Base-by-base conservation (phyloP, 2,888 invertebrate genomes). In the Pegoplata infirma region DNA sequence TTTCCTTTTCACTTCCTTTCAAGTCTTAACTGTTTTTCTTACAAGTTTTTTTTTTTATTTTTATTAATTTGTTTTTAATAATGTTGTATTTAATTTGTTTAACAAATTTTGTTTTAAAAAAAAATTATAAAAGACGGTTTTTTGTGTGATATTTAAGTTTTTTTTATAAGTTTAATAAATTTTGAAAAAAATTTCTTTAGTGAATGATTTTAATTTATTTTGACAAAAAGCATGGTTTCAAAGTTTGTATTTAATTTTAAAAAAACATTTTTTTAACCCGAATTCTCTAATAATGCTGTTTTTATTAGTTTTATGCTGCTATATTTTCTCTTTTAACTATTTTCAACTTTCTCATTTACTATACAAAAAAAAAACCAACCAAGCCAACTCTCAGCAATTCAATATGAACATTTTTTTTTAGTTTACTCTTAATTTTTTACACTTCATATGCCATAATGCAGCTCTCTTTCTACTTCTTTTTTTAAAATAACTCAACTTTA, bases 111-210 rank as follows among this genome's bases (percentile, higher is more conserved):
- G 32, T 76, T 76, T n/a, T 61, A 32, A 73, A n/a, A n/a, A n/a
- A n/a, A n/a, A n/a, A n/a, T n/a, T n/a, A n/a, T n/a, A n/a, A 64
- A 10, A 59, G 51, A 76, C 55, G 67, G 61, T 76, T 73, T 75
- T 58, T 69, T 80, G 72, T 80, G 80, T 76, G 76, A 73, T 73
- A 76, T 80, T 80, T 80, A 80, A 80, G 80, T 76, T 76, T 53
- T 71, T 47, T 66, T 71, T 59, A 61, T 63, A 66, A 71, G 55
- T 67, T 66, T 17, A 73, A 73, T 69, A 76, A 73, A 64, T 53
- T 49, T 64, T 75, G 71, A 72, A 8, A 55, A 63, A 40, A 40
- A 40, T 40, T 69, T 55, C 14, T 25, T 51, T 56, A 76, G 44
- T 58, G 68, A 69, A 69, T 69, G 75, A 69, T 69, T 76, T 76